Percentiles rank a stretch among this genome's conserved stretches.
Evolutionary conservation across 2,888 invertebrate species (phyloP).

Genomic region (Drosophila cracens): DNA sequence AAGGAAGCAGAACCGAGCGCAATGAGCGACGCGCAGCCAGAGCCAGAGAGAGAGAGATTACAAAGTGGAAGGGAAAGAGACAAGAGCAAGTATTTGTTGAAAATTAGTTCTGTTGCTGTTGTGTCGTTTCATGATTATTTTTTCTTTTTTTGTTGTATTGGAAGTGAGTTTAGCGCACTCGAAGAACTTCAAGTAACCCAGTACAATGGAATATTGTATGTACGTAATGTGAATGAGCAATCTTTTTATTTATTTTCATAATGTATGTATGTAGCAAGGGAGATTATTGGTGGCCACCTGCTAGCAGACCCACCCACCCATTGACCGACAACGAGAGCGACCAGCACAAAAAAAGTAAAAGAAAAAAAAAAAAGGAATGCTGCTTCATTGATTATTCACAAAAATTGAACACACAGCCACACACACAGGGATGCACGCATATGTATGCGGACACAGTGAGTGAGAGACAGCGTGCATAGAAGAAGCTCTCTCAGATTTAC

Average conservation of each 20-base stretch:
- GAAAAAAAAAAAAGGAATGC: conserved; percentile 41
- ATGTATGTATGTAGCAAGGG: conserved; percentile 22
- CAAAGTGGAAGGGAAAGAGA: conserved; percentile 7
- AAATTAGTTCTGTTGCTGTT: conserved; percentile 21
- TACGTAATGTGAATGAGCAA: conserved; percentile 6
- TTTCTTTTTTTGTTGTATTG: conserved; percentile 1
- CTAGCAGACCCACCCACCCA: conserved; percentile 53
- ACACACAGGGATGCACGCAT: conserved; percentile 1
- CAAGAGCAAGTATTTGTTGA: conserved; percentile 26
- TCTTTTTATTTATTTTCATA: background rate
- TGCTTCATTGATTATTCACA: conserved; percentile 80
- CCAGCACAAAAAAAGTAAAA: background rate
- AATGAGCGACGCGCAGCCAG: conserved; percentile 49
- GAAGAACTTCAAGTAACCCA: conserved; percentile 1
- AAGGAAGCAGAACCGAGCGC: conserved; percentile 42
- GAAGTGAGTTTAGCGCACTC: conserved; percentile 32
- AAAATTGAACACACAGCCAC: conserved; percentile 37
- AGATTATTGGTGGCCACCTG: conserved; percentile 52
- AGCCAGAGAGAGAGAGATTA: conserved; percentile 4
- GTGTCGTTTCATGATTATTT: conserved; percentile 1
- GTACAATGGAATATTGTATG: background rate
- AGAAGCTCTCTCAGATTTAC: background rate
- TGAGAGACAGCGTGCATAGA: conserved; percentile 12
- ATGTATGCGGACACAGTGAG: conserved; percentile 25
- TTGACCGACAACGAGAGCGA: conserved; percentile 15